Percentiles rank a stretch among this genome's conserved stretches.
These are phyloP conservation scores for Rhagologus leucostigma DNA, from an alignment of 2,113 vertebrate species.

Conservation along the genomic window DNA sequence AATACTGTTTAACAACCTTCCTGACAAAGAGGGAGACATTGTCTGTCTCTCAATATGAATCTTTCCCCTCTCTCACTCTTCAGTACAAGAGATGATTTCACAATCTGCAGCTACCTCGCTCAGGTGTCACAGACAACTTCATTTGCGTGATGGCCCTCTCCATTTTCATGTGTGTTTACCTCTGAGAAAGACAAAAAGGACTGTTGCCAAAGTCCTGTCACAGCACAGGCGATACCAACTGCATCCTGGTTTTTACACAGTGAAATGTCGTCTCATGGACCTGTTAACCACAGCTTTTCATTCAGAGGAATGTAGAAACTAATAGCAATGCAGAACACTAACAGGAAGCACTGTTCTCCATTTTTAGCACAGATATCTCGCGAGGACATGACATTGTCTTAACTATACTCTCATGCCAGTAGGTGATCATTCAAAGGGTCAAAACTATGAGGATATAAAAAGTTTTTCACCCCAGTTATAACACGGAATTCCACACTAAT, in stretches of 20 bases:
- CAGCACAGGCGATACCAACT: rapidly evolving
- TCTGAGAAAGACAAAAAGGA: background rate
- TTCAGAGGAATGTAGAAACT: background rate
- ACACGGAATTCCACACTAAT: background rate
- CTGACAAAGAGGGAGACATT: rapidly evolving
- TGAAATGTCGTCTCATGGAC: background rate
- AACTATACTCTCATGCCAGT: background rate
- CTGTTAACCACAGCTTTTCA: background rate
- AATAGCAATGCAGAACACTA: background rate
- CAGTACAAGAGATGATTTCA: background rate
- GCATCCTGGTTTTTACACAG: background rate
- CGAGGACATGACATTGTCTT: background rate
- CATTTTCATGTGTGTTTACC: background rate
- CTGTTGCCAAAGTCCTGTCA: background rate
- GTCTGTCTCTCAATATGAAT: background rate
- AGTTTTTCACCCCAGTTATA: background rate
- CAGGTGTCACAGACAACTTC: background rate
- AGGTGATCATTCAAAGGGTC: background rate
- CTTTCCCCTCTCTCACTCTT: background rate
- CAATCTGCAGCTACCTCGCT: background rate
- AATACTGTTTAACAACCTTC: background rate
- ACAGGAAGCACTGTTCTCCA: background rate
- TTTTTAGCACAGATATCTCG: background rate
- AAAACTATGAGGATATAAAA: background rate
- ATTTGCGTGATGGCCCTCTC: background rate